These are phyloP conservation scores for Sisyra nigra DNA, from an alignment of 2,888 invertebrate species.

Conservation along the genomic window DNA sequence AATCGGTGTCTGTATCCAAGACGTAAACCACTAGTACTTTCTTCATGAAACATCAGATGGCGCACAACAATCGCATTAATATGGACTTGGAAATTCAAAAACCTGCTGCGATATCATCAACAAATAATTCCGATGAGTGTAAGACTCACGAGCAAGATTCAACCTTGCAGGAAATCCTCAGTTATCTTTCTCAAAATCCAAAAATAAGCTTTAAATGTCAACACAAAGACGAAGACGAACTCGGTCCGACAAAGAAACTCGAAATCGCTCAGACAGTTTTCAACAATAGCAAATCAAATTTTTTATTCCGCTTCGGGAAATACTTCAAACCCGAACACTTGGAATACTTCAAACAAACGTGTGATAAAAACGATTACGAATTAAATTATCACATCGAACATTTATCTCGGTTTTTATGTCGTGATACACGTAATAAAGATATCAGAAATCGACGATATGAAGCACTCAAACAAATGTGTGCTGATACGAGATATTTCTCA, in stretches of 20 bases:
- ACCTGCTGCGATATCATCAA: no score
- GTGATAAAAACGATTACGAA: slow-evolving; percentile 32
- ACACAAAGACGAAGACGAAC: slow-evolving; percentile 60
- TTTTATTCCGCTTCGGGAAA: slow-evolving; percentile 63
- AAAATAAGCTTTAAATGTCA: slow-evolving; percentile 65
- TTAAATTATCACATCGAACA: slow-evolving; percentile 46
- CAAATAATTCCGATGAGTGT: no score
- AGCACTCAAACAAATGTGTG: slow-evolving; percentile 58
- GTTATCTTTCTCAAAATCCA: slow-evolving; percentile 40
- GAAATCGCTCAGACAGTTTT: slow-evolving; percentile 48
- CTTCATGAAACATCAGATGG: no score
- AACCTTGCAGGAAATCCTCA: slow-evolving; percentile 38
- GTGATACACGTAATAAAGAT: slow-evolving; percentile 32
- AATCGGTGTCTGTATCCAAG: no score
- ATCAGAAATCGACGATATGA: slow-evolving; percentile 68
- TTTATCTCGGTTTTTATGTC: slow-evolving; percentile 37
- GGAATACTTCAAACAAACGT: slow-evolving; percentile 41
- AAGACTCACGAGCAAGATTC: no score
- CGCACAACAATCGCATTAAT: no score
- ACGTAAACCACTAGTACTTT: no score
- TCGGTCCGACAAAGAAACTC: slow-evolving; percentile 51
- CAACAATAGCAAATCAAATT: slow-evolving; percentile 45
- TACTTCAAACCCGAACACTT: slow-evolving; percentile 51
- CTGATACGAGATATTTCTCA: slow-evolving; percentile 63
- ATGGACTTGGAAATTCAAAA: no score